Conservation (phyloP, 1,140 invertebrate genomes). For the Cherax quadricarinatus region DNA sequence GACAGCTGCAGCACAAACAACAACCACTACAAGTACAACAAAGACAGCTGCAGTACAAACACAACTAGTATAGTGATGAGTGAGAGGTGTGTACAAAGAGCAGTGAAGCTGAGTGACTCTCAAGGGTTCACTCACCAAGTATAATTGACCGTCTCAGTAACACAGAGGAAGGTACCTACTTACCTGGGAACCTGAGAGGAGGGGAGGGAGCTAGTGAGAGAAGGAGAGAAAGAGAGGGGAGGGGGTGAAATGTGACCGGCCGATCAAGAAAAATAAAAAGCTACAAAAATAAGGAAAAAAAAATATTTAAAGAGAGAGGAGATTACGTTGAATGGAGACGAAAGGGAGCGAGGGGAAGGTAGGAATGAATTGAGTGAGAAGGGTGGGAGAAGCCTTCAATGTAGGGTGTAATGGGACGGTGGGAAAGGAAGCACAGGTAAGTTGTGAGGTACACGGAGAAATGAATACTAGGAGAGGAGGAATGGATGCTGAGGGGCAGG, state of each 20-base stretch:
- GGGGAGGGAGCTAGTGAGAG: too few species aligned
- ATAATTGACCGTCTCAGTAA: too few species aligned
- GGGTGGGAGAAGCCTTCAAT: background rate
- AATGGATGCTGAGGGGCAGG: background rate
- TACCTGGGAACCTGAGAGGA: background rate
- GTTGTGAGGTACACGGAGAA: background rate
- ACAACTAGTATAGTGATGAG: too few species aligned
- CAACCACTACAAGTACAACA: too few species aligned
- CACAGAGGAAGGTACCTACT: too few species aligned
- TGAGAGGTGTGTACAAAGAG: too few species aligned
- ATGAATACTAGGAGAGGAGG: background rate
- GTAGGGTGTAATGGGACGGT: background rate
- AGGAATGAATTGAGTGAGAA: background rate
- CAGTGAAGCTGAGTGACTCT: too few species aligned
- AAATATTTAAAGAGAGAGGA: background rate
- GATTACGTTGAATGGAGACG: background rate
- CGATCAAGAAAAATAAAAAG: background rate
- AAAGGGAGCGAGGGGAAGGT: too few species aligned
- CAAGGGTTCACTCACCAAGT: too few species aligned
- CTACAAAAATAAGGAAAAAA: background rate
- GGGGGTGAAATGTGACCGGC: background rate
- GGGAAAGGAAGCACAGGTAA: constrained; percentile 1
- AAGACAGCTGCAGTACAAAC: too few species aligned
- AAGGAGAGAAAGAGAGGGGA: background rate
- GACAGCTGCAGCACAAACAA: too few species aligned